Evolutionary conservation across 2,888 invertebrate species (phyloP), one percentile per base, ranked within the genome.

Genomic region (Amiota minor): DNA sequence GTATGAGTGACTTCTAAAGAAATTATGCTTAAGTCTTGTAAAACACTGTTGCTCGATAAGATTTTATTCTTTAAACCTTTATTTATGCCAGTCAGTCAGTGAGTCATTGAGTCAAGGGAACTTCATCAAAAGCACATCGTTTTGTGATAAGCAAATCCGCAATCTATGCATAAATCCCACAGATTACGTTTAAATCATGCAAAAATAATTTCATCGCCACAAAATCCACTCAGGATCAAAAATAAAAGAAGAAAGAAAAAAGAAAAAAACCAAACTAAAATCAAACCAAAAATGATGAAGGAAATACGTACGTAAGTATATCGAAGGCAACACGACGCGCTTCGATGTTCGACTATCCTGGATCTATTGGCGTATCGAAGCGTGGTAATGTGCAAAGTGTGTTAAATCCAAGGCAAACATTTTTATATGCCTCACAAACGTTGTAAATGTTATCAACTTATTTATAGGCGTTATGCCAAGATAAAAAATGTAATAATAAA

Each of bases 401-500:
- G 67, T 18, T 53, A 50, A 53, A 68, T 50, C 50, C 67, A 70
- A 70, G 67, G 71, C 74, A 73, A 77, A 76, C 50, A 68, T 68
- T 68, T 80, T 80, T 76, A 77, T 78, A 80, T 80, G 77, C 80
- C 35, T 35, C 4, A 70, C 70, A 55, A 75, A 75, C 78, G 80
- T 78, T 75, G 74, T 73, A 73, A 77, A 78, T 79, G 79, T 80
- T 80, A 78, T 80, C 80, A 80, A 80, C 77, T 78, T 78, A 79
- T 79, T 79, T 77, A 78, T 78, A 76, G 74, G 76, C 76, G 72
- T 72, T 76, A 68, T 68, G 50, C 62, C 35, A 62, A 53, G 53
- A 12, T n/a, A 53, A 53, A 53, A 12, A 53, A 12, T 2, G 10
- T n/a, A 53, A 53, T 73, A 74, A 76, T 74, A 62, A 47, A 47